A percentile compares a stretch with the other conserved stretches of the same genome.
Conservation (phyloP, 1,140 invertebrate species). For the Micrasema minimum region DNA sequence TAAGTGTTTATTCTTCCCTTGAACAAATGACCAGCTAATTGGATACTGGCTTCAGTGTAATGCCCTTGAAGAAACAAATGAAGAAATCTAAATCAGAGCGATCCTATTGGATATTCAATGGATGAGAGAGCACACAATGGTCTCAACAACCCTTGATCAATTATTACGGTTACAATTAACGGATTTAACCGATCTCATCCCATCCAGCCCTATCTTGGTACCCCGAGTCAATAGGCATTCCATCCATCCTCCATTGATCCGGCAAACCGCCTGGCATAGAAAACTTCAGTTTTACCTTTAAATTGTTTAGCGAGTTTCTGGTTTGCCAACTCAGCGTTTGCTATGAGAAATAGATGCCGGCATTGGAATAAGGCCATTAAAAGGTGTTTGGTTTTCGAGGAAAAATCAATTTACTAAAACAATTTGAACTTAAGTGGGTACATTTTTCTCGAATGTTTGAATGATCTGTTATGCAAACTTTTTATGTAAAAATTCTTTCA, state of each 20-base stretch:
- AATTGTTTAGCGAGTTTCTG: constrained; percentile 1
- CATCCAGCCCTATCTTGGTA: constrained; percentile 23
- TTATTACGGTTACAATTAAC: constrained; percentile 51
- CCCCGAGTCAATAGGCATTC: constrained; percentile 44
- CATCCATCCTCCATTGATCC: constrained; percentile 40
- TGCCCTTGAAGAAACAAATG: background rate
- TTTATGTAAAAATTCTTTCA: too few species aligned
- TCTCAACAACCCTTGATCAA: constrained; percentile 38
- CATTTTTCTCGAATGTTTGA: too few species aligned
- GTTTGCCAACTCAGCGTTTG: background rate
- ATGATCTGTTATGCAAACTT: too few species aligned
- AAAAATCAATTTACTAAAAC: too few species aligned
- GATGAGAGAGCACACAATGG: constrained; percentile 24
- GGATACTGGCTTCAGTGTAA: background rate
- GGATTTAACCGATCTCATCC: constrained; percentile 23
- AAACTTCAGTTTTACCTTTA: constrained; percentile 20
- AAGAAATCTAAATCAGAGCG: constrained; percentile 12
- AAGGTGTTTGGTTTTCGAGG: too few species aligned
- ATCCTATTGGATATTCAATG: constrained; percentile 24
- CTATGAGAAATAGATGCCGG: background rate
- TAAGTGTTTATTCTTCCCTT: too few species aligned
- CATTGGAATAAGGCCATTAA: too few species aligned
- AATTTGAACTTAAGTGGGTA: too few species aligned
- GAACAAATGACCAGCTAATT: too few species aligned
- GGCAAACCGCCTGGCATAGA: constrained; percentile 32